Conservation (phyloP, 2,888 invertebrate species). For the Zygaena filipendulae region DNA sequence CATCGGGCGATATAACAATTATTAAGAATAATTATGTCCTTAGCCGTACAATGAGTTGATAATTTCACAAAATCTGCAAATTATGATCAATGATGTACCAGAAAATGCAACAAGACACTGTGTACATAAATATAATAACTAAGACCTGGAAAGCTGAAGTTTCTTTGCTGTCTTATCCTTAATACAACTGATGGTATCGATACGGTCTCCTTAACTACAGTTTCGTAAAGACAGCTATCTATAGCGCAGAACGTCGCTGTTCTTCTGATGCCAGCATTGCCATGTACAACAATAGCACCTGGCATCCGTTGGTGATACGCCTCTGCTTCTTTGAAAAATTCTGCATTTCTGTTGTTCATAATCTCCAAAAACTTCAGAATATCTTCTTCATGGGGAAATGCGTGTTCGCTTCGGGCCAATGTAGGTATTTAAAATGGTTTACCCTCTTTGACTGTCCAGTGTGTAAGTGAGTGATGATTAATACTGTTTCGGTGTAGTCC, state of each 20-base stretch:
- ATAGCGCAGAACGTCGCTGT: conserved; percentile 4
- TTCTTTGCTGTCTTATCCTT: conserved; percentile 2
- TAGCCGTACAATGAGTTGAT: no score
- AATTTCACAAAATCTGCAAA: no score
- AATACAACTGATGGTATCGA: conserved; percentile 3
- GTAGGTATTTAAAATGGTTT: conserved; percentile 4
- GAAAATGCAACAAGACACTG: conserved; percentile 5
- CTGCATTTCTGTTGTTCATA: no score
- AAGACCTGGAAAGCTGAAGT: conserved; percentile 3
- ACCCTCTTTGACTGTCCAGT: conserved; percentile 4
- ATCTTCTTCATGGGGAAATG: conserved; percentile 4
- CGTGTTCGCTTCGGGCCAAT: conserved; percentile 8
- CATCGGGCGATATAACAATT: no score
- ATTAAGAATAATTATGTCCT: no score
- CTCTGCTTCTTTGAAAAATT: conserved; percentile 1
- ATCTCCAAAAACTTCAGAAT: conserved; percentile 3
- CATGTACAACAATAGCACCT: conserved; percentile 4
- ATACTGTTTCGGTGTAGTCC: conserved; percentile 4
- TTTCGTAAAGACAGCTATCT: conserved; percentile 1
- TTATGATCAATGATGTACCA: no score
- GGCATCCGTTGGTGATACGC: conserved; percentile 1
- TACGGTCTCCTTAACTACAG: conserved; percentile 1
- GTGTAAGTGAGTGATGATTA: conserved; percentile 2
- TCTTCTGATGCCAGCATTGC: conserved; percentile 3
- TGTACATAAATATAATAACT: conserved; percentile 5